Conservation (phyloP, 2,113 vertebrate genomes). For the Callochromis pleurospilus region DNA sequence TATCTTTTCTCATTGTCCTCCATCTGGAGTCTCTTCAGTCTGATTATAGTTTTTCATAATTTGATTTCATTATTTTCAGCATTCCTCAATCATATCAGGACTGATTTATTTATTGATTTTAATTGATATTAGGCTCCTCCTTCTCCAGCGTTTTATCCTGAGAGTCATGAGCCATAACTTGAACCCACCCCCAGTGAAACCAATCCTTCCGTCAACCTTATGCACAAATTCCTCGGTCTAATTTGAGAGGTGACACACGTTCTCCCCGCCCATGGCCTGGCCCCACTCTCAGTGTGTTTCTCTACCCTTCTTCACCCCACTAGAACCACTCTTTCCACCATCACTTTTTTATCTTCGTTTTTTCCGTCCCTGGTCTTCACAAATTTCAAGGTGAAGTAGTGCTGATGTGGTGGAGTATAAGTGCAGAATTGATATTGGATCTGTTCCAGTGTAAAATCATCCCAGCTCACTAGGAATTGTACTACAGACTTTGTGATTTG, state of each 20-base stretch:
- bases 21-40: neutral
- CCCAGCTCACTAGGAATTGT: neutral
- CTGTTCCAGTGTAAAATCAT: accelerated
- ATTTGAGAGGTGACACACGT: conserved; percentile 69
- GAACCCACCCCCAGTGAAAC: conserved; percentile 53
- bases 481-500: neutral
- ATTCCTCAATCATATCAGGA: accelerated
- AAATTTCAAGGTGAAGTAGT: neutral
- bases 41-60: neutral
- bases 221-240: conserved; percentile 71
- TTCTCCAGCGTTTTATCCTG: neutral
- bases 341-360: neutral
- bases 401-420: neutral
- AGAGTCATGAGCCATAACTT: neutral
- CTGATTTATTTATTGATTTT: neutral
- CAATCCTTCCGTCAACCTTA: conserved; percentile 73
- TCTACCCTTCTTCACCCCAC: neutral
- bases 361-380: neutral
- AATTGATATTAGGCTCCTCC: neutral
- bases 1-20: neutral
- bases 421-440: neutral
- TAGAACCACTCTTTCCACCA: neutral
- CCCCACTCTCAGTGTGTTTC: neutral
- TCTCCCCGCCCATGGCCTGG: conserved; percentile 1
- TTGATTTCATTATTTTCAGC: neutral